Evolutionary conservation across 1,140 invertebrate genomes (phyloP), one percentile per base, ranked within the genome.

Genomic region (Leptinotarsa lineolata): DNA sequence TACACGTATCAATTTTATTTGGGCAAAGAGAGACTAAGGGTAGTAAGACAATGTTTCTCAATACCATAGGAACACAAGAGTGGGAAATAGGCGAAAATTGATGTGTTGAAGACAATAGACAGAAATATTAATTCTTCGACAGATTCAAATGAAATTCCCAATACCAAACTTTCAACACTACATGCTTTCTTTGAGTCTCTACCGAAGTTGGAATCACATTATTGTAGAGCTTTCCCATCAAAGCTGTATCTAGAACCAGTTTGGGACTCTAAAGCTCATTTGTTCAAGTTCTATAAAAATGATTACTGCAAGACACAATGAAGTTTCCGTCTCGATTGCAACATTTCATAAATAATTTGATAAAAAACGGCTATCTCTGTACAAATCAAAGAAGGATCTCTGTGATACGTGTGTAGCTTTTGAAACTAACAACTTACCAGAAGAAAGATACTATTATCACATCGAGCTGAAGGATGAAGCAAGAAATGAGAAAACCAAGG

Each of bases 151-250:
- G 65, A 39, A 45, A 67, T 16, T 39, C 12, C 21, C 15, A 67
- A 67, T 39, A 45, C 5, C 12, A 67, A 67, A 39, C n/a, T 16
- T 20, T 73, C 11, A n/a, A 54, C 0, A 0, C 48, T 54, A n/a
- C 13, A n/a, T 54, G 13, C 6, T 48, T 54, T 16, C n/a, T 68
- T 73, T 44, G 30, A 72, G 18, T 61, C 48, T 44, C 8, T 73
- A 24, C 65, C 72, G 3, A 73, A 73, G 20, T n/a, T 73, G n/a
- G 72, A 73, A 46, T 73, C 59, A 16, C 58, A 73, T 54, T 71
- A 70, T 67, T 71, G 73, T 65, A 60, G 68, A 44, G 60, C 61
- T 16, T 24, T 18, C 18, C 54, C 72, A 3, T 69, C 24, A 11
- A 70, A 74, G 58, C 24, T 70, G 3, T 70, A 66, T 21, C 13